Percentiles rank a stretch among this genome's conserved stretches.
Conservation (phyloP, 2,113 vertebrate genomes). For the Dromaius novaehollandiae region DNA sequence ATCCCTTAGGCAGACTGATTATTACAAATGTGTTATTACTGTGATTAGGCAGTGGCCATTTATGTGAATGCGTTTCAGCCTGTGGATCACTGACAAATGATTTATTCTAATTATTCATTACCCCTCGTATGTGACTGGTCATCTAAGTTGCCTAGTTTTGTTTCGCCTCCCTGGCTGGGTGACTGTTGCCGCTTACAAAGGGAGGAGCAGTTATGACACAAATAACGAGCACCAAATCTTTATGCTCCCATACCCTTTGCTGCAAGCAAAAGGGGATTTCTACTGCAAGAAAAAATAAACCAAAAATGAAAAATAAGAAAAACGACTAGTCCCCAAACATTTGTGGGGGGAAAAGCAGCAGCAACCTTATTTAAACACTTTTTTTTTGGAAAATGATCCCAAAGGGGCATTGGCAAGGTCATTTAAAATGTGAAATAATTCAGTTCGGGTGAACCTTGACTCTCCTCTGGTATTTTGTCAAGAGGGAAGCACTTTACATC, state of each 20-base stretch:
- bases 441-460: conserved; percentile 45
- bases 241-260: background rate
- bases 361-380: conserved; percentile 11
- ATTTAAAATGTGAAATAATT: conserved; percentile 49
- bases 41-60: background rate
- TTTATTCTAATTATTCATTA: conserved; percentile 5
- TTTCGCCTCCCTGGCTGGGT: background rate
- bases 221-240: background rate
- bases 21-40: conserved; percentile 14
- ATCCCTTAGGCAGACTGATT: background rate
- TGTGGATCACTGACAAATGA: background rate
- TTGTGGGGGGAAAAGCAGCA: background rate
- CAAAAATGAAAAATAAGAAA: background rate
- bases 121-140: background rate
- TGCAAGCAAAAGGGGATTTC: background rate
- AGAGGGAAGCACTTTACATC: conserved; percentile 27
- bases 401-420: conserved; percentile 41
- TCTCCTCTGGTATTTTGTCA: conserved; percentile 31
- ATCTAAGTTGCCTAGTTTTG: background rate
- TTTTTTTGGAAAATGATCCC: conserved; percentile 32
- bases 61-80: conserved; percentile 13
- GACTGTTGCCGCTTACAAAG: background rate
- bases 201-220: background rate
- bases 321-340: background rate
- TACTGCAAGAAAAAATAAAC: background rate